phyloP scores from a whole-genome alignment of 2,113 vertebrate species.

The Gracilinanus agilis region DNA sequence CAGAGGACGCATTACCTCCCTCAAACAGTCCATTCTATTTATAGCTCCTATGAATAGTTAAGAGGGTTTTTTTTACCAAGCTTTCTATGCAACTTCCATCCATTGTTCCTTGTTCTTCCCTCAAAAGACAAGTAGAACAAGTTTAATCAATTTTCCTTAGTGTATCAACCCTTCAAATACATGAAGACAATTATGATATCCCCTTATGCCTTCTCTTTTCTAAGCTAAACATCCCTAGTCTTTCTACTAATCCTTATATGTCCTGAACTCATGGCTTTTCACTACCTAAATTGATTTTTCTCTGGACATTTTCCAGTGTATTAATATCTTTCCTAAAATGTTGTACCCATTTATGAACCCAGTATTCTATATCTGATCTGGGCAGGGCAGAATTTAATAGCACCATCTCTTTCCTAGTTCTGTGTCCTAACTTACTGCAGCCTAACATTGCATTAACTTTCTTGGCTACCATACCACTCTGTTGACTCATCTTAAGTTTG shows the following conservation, averaged over 20 bases:
- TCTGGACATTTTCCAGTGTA: neutral
- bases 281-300: neutral
- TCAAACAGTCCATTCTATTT: neutral
- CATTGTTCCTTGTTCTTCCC: neutral
- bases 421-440: neutral
- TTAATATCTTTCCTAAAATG: neutral
- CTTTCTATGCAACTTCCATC: neutral
- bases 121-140: neutral
- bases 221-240: neutral
- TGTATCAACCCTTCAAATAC: neutral
- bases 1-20: neutral
- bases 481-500: neutral
- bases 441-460: neutral
- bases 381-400: neutral
- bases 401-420: neutral
- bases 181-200: neutral
- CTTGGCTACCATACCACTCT: no score
- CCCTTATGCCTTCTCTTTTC: neutral
- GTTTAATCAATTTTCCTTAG: neutral
- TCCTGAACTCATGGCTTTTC: neutral
- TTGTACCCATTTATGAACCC: neutral
- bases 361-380: neutral
- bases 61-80: neutral
- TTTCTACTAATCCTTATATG: neutral
- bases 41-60: neutral